phyloP scores from a whole-genome alignment of 1,140 invertebrate species.

The Nomia melanderi region DNA sequence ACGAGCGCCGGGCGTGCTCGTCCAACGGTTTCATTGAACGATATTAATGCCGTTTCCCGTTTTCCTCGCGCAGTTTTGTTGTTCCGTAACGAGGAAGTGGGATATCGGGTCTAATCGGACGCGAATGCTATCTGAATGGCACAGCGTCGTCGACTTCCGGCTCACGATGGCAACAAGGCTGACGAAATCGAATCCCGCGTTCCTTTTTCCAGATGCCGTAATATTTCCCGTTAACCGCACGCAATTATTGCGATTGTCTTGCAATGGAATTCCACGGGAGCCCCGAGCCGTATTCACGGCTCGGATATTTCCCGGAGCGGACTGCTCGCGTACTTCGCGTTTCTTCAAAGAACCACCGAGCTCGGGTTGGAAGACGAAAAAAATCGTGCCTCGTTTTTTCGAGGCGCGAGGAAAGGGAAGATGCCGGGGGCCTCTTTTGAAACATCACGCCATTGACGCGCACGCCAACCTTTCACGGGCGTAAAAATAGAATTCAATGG shows the following conservation, averaged over 20 bases:
- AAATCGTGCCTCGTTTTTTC: too few relatives aligned
- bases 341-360: too few relatives aligned
- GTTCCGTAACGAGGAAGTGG: conserved; percentile 41
- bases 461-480: not conserved
- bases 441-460: not conserved
- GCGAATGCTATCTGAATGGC: conserved; percentile 51
- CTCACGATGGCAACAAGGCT: conserved; percentile 12
- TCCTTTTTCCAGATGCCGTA: conserved; percentile 39
- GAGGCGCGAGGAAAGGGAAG: too few relatives aligned
- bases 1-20: too few relatives aligned
- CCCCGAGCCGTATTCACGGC: not conserved
- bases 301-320: not conserved
- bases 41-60: not conserved
- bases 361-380: too few relatives aligned
- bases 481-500: not conserved
- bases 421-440: not conserved
- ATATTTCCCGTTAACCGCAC: conserved; percentile 30
- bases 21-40: not conserved
- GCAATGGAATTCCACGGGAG: not conserved
- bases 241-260: conserved; percentile 20
- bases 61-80: not conserved
- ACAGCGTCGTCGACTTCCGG: conserved; percentile 51
- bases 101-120: conserved; percentile 54
- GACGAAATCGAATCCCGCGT: conserved; percentile 24
- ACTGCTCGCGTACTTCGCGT: not conserved